phyloP scores from a whole-genome alignment of 2,888 invertebrate genomes.

The Drosophila meridionalis region DNA sequence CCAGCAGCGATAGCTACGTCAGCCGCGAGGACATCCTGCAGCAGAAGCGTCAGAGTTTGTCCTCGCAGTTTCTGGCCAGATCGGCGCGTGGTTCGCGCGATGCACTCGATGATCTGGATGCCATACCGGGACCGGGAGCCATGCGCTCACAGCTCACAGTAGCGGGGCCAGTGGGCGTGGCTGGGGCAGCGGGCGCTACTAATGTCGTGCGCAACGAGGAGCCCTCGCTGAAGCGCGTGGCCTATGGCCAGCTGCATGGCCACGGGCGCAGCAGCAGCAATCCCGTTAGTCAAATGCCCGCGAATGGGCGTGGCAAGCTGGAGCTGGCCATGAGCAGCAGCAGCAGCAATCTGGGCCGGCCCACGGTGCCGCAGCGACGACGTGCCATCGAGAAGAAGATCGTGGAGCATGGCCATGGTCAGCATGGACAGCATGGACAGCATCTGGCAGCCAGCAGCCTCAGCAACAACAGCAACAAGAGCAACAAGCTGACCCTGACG shows the following conservation, averaged over 20 bases:
- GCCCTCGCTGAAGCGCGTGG: conserved; percentile 58
- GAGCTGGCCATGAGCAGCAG: conserved; percentile 40
- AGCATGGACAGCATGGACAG: conserved; percentile 26
- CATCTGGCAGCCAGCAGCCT: not conserved
- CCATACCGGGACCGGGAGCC: conserved; percentile 67
- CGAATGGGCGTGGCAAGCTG: conserved; percentile 63
- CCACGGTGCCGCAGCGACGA: conserved; percentile 89
- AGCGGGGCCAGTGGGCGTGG: not conserved
- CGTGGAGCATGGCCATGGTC: conserved; percentile 71
- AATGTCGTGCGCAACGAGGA: conserved; percentile 42
- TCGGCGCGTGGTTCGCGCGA: conserved; percentile 83
- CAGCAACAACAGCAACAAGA: not conserved
- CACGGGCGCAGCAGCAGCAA: conserved; percentile 85
- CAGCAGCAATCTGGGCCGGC: conserved; percentile 83
- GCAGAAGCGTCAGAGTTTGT: conserved; percentile 83
- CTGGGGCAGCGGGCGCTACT: not conserved
- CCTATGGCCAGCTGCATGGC: conserved; percentile 52
- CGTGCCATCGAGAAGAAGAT: conserved; percentile 87
- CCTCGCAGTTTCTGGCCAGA: conserved; percentile 81
- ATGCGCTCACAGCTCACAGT: not conserved
- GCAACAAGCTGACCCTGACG: not conserved
- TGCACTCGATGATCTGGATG: conserved; percentile 82
- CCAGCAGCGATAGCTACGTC: conserved; percentile 77
- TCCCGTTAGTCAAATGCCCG: conserved; percentile 19
- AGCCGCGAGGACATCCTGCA: conserved; percentile 84